Evolutionary conservation across 2,113 vertebrate genomes (phyloP).

Genomic region (Sphyrna mokarran): DNA sequence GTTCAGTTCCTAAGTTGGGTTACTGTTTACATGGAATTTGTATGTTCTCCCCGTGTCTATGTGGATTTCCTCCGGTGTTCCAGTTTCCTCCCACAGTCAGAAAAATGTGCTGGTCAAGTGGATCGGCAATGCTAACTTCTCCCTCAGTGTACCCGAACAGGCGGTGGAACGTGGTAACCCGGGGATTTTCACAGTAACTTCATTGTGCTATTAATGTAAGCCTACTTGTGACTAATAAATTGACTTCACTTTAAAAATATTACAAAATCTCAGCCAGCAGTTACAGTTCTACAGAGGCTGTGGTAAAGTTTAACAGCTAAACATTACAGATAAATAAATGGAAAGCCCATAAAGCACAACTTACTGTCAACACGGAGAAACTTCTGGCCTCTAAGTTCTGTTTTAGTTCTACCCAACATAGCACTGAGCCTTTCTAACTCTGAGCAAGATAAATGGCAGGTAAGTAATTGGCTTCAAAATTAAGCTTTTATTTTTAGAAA

Average conservation of each 20-base stretch:
- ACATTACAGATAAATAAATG: background rate
- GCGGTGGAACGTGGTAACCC: no score
- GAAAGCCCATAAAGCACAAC: background rate
- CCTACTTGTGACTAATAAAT: no score
- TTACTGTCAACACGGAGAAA: background rate
- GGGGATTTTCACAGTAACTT: no score
- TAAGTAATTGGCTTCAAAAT: background rate
- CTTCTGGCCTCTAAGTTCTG: background rate
- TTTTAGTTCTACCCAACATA: background rate
- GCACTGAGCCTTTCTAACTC: background rate
- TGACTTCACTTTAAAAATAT: background rate
- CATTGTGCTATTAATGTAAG: no score
- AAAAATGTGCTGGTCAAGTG: no score
- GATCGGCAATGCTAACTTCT: no score
- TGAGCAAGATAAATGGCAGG: background rate
- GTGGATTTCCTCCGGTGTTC: no score
- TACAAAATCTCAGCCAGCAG: background rate
- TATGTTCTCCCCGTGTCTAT: no score
- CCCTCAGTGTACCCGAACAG: no score
- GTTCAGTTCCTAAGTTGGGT: no score
- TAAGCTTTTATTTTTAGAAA: background rate
- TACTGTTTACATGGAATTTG: no score
- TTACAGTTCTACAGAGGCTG: background rate
- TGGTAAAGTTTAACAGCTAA: background rate
- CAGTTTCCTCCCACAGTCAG: no score